phyloP scores from a whole-genome alignment of 1,140 invertebrate genomes.

The Grapholita molesta region DNA sequence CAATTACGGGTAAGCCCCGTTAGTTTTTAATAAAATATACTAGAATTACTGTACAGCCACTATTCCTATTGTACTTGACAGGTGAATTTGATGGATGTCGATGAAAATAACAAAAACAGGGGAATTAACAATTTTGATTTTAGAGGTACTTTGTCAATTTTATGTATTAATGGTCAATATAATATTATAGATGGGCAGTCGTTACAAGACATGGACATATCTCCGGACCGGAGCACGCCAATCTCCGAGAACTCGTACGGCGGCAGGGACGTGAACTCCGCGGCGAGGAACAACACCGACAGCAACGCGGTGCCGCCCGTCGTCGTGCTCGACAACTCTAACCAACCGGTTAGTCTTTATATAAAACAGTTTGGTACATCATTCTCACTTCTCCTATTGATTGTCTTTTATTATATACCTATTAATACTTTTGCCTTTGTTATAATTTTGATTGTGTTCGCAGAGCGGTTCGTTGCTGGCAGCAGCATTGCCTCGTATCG shows the following conservation, averaged over 20 bases:
- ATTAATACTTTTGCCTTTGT: no score
- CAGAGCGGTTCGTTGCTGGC: conserved; percentile 76
- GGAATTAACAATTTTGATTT: no score
- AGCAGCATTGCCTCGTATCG: conserved; percentile 84
- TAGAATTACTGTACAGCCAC: no score
- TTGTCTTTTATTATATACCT: no score
- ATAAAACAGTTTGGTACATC: background rate
- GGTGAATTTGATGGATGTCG: no score
- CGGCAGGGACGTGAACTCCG: conserved; percentile 33
- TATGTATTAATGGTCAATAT: background rate
- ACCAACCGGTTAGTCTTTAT: conserved; percentile 47
- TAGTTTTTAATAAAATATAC: no score
- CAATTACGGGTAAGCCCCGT: no score
- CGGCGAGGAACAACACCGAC: conserved; percentile 31
- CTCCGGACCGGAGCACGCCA: conserved; percentile 64
- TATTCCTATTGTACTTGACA: no score
- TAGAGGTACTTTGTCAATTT: no score
- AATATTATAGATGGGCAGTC: conserved; percentile 52
- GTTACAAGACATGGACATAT: conserved; percentile 71
- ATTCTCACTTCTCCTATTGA: no score
- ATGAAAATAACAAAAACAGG: no score
- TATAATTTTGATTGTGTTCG: no score
- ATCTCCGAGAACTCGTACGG: conserved; percentile 65
- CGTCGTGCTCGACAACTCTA: conserved; percentile 67
- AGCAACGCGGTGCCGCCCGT: conserved; percentile 53